A percentile compares a stretch with the other conserved stretches of the same genome.
Conservation (phyloP, 1,140 invertebrate genomes). For the Drosophila ironensis region DNA sequence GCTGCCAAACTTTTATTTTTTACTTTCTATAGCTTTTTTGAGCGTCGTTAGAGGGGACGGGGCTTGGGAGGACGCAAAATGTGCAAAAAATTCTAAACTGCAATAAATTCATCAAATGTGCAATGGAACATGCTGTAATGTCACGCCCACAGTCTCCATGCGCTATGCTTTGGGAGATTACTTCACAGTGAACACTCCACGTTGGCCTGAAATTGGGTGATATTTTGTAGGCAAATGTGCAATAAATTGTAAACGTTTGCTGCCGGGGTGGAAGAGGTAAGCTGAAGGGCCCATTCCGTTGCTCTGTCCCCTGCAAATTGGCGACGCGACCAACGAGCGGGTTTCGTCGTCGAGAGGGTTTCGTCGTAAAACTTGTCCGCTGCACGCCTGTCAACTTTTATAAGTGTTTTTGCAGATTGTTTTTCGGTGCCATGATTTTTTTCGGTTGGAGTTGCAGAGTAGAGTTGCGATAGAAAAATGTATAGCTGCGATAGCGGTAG, state of each 20-base stretch:
- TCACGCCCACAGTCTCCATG: constrained; percentile 59
- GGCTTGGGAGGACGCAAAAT: constrained; percentile 33
- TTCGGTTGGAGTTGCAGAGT: constrained; percentile 4
- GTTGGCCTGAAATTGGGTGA: constrained; percentile 66
- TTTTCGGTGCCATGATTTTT: constrained; percentile 50
- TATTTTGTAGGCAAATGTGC: constrained; percentile 80
- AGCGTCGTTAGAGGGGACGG: constrained; percentile 1
- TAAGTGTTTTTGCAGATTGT: constrained; percentile 75
- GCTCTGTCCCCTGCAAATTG: constrained; percentile 44
- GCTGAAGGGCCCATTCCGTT: background rate
- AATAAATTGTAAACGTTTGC: constrained; percentile 80
- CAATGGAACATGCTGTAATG: constrained; percentile 81
- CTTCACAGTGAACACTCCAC: constrained; percentile 44
- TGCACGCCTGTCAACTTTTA: constrained; percentile 77
- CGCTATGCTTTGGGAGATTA: background rate
- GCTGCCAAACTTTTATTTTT: constrained; percentile 44
- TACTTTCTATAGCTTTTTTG: constrained; percentile 14
- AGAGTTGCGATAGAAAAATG: constrained; percentile 34
- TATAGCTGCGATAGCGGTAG: constrained; percentile 51
- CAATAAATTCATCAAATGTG: constrained; percentile 81
- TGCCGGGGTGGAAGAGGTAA: constrained; percentile 1
- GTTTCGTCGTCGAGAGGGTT: too few relatives aligned
- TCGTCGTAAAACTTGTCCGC: constrained; percentile 68
- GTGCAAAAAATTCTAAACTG: constrained; percentile 81
- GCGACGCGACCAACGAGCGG: constrained; percentile 44